A percentile compares a stretch with the other conserved stretches of the same genome.
phyloP scores from a whole-genome alignment of 2,113 vertebrate species.

The Phaetusa simplex region DNA sequence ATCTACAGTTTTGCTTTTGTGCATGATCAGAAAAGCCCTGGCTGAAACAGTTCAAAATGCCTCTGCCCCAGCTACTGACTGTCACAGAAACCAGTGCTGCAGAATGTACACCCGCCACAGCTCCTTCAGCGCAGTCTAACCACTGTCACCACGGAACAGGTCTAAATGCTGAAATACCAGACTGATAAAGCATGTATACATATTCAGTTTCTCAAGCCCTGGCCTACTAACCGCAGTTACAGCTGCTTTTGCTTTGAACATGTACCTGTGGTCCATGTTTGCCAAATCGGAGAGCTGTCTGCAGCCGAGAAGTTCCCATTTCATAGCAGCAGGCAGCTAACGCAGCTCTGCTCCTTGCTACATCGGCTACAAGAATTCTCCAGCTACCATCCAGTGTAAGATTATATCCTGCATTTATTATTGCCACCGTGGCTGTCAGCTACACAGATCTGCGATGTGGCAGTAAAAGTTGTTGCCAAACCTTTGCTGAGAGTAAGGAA shows the following conservation, averaged over 20 bases:
- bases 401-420: neutral
- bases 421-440: neutral
- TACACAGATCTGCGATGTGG: neutral
- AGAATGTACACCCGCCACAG: neutral
- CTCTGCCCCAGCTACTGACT: neutral
- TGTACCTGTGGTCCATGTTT: neutral
- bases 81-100: neutral
- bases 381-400: neutral
- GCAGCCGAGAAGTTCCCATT: neutral
- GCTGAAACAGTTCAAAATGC: neutral
- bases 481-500: neutral
- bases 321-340: neutral
- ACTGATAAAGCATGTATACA: neutral
- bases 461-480: neutral
- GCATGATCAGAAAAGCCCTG: neutral
- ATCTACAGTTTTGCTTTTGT: neutral
- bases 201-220: neutral
- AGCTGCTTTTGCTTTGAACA: neutral
- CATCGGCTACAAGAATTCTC: neutral
- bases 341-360: neutral
- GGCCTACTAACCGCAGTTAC: neutral
- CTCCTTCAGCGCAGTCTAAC: neutral
- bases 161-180: neutral
- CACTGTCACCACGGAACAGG: neutral
- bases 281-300: neutral